A percentile compares a stretch with the other conserved stretches of the same genome.
phyloP scores from a whole-genome alignment of 2,113 vertebrate species.

The Probosciger aterrimus region DNA sequence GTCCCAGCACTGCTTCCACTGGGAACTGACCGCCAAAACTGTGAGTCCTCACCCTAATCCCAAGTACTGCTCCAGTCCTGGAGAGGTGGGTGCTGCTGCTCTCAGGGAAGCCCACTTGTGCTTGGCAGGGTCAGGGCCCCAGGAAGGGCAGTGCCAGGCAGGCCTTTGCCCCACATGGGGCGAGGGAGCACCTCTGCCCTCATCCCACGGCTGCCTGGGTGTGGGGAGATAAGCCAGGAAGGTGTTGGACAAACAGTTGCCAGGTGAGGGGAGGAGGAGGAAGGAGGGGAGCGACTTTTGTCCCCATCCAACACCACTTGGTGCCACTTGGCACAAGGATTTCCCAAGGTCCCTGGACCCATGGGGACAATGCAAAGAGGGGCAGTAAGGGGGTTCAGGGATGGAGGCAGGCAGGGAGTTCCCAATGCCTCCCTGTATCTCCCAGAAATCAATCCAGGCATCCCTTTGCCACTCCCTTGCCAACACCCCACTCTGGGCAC shows the following conservation, averaged over 20 bases:
- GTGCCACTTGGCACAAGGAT: background rate
- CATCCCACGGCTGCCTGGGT: constrained; percentile 16
- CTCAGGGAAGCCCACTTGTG: background rate
- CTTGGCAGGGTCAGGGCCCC: background rate
- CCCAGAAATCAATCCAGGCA: background rate
- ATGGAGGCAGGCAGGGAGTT: background rate
- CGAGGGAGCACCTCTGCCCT: constrained; percentile 36
- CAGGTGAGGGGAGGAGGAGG: constrained; percentile 17
- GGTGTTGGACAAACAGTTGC: constrained; percentile 56
- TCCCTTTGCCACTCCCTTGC: background rate
- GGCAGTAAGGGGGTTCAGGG: background rate
- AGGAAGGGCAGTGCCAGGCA: constrained; percentile 28
- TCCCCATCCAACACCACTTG: background rate
- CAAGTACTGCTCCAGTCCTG: background rate
- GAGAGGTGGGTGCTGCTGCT: background rate
- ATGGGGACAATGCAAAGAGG: fast-evolving
- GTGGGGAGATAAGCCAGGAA: constrained; percentile 62
- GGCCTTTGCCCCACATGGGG: constrained; percentile 56
- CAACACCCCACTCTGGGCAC: background rate
- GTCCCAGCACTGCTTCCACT: background rate
- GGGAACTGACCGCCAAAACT: background rate
- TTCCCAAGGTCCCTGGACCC: background rate
- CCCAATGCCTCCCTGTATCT: fast-evolving
- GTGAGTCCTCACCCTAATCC: background rate
- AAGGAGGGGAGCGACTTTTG: constrained; percentile 50